Conservation (phyloP, 2,113 vertebrate species). For the Himantopus leucocephalus region DNA sequence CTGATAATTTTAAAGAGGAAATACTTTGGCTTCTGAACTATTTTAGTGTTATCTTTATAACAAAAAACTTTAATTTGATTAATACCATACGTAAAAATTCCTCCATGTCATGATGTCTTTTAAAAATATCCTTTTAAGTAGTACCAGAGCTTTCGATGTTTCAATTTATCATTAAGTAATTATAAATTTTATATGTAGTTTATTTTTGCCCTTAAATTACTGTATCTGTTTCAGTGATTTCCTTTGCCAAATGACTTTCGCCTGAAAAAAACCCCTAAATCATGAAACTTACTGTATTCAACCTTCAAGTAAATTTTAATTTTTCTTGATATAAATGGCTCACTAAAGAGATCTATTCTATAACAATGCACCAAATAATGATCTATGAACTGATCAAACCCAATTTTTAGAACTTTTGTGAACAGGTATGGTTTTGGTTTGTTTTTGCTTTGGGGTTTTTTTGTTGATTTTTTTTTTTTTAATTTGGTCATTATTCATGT, state of each 20-base stretch:
- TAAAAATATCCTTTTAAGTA: background rate
- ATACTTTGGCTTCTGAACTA: background rate
- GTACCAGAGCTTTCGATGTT: background rate
- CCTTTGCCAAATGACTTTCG: background rate
- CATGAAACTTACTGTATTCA: background rate
- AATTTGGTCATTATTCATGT: background rate
- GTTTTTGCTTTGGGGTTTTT: too few species aligned
- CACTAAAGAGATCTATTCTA: background rate
- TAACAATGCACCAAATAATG: background rate
- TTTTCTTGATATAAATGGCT: background rate
- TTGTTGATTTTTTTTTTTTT: background rate
- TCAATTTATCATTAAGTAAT: background rate
- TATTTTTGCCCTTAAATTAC: background rate
- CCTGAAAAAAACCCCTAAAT: background rate
- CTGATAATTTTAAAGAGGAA: background rate
- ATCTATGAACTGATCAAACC: background rate
- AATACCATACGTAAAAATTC: background rate
- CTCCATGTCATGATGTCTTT: background rate
- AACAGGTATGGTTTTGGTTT: too few species aligned
- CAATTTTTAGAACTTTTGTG: background rate
- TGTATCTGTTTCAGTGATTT: background rate
- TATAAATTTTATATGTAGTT: background rate
- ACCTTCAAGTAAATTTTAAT: background rate
- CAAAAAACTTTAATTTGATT: background rate
- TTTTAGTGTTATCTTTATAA: background rate